These are phyloP conservation scores for Pristionchus pacificus DNA, from an alignment of 1,140 invertebrate genomes.

Conservation along the genomic window DNA sequence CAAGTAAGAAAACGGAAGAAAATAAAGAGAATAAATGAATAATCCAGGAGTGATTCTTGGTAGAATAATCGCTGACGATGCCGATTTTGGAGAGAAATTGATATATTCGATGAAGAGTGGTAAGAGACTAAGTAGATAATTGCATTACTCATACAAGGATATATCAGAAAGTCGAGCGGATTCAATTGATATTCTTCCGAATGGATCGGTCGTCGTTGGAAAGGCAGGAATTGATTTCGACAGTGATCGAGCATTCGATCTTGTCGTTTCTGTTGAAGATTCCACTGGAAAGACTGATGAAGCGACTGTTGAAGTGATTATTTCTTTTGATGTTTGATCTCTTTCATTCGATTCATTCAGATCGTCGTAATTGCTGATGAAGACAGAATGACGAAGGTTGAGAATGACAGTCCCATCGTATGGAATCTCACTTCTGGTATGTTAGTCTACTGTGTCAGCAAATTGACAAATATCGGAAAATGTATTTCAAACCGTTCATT, in stretches of 20 bases:
- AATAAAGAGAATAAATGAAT: too few relatives aligned
- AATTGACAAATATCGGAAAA: too few relatives aligned
- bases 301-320: neutral
- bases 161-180: constrained; percentile 19
- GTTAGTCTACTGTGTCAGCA: too few relatives aligned
- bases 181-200: constrained; percentile 18
- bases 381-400: too few relatives aligned
- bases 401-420: too few relatives aligned
- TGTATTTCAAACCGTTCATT: too few relatives aligned
- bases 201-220: constrained; percentile 16
- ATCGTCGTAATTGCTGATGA: too few relatives aligned
- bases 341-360: neutral
- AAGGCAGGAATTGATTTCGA: constrained; percentile 15
- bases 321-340: neutral
- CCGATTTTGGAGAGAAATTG: constrained; percentile 35
- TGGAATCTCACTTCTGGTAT: too few relatives aligned
- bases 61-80: constrained; percentile 32
- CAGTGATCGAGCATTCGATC: constrained; percentile 4
- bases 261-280: constrained; percentile 16
- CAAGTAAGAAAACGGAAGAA: neutral
- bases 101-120: constrained; percentile 21
- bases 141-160: constrained; percentile 3
- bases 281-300: constrained; percentile 22
- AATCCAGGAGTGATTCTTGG: constrained; percentile 33
- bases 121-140: neutral